Base-by-base conservation (phyloP, 2,113 vertebrate genomes). In the Garra rufa region DNA sequence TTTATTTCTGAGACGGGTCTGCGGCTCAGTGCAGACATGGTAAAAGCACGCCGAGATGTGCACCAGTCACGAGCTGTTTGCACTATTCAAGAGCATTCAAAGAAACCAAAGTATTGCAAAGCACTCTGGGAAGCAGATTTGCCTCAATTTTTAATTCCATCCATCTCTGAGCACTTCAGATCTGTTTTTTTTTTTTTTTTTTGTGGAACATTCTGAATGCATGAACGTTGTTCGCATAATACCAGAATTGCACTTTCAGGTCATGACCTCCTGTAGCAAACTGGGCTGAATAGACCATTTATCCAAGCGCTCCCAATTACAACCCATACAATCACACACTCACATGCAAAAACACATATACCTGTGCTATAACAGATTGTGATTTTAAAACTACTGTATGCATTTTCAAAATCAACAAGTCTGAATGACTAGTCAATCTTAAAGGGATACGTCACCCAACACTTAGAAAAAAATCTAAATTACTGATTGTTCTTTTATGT, bases 41-140 rank as follows among this genome's bases (percentile, higher is more conserved):
- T 70, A 83, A 61, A 82, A 50, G 80, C 83, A 70, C 15, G 67
- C 67, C 9, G 75, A 70, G 81, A 41, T 13, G 11, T 67, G 67
- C 67, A 61, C 63, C 43, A 74, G 73, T 82, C 63, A 85, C 43
- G 17, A 78, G 83, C 83, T 77, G 83, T 85, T 87, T 55, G 86
- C 69, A 76, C 86, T 85, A 77, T 85, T 85, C 79, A 85, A 85
- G 34, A n/a, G 76, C 43, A 78, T 83, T 85, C 81, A 85, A 85
- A 88, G 67, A 46, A 46, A 30, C 52, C 59, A 44, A 67, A 82
- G 83, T 83, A 46, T 63, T 30, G 76, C 61, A 34, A 10, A 38
- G 55, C 43, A 46, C 50, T 75, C 50, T 46, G 57, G 73, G 55
- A 83, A 24, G 74, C 73, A 76, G 82, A 65, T 76, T 65, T 63